Evolutionary conservation across 1,140 invertebrate genomes (phyloP).

Genomic region (Dendroctonus ponderosae): DNA sequence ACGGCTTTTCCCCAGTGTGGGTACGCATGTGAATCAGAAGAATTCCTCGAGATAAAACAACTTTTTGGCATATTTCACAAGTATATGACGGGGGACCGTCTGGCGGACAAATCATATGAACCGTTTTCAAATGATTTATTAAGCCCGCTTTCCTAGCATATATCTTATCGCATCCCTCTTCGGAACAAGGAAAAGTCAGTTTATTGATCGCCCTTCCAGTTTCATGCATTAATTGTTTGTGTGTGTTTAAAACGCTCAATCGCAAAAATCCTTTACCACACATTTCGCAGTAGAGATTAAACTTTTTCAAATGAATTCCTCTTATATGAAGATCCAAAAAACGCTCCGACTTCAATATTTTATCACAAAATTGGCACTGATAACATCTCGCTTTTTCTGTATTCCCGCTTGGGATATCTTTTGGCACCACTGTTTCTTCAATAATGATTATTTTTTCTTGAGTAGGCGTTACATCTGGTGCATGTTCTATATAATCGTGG

Average conservation of each 20-base stretch:
- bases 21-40: constrained; percentile 42
- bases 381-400: no score
- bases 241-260: constrained; percentile 6
- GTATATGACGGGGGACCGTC: constrained; percentile 35
- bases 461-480: no score
- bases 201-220: constrained; percentile 1
- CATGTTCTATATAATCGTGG: no score
- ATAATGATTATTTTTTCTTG: no score
- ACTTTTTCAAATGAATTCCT: constrained; percentile 31
- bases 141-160: constrained; percentile 18
- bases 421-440: no score
- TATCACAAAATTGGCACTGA: no score
- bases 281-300: constrained; percentile 27
- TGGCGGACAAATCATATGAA: constrained; percentile 20
- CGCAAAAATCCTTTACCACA: constrained; percentile 28
- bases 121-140: constrained; percentile 18
- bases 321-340: constrained; percentile 48
- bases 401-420: no score
- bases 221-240: constrained; percentile 26
- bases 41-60: constrained; percentile 36
- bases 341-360: no score
- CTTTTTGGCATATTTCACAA: constrained; percentile 48
- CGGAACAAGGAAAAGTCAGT: constrained; percentile 1
- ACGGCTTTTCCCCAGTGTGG: constrained; percentile 55
- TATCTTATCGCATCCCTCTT: constrained; percentile 3